A percentile compares a stretch with the other conserved stretches of the same genome.
Conservation (phyloP, 1,140 invertebrate genomes). For the Melipona quadrifasciata region DNA sequence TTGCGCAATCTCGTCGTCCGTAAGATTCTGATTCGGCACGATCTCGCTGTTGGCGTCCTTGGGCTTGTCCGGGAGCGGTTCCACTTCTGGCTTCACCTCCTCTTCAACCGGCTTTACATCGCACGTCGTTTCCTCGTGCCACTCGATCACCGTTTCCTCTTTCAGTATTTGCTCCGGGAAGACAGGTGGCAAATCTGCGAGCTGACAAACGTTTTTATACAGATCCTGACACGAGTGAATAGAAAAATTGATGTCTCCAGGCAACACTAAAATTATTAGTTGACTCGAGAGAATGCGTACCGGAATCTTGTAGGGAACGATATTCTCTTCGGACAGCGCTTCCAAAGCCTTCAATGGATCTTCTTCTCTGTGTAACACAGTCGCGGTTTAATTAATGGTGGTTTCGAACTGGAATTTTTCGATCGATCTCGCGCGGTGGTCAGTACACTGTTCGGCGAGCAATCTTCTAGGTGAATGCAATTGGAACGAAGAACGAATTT, state of each 20-base stretch:
- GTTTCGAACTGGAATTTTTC: conserved; percentile 12
- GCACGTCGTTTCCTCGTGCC: conserved; percentile 57
- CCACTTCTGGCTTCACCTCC: conserved; percentile 42
- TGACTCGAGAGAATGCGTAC: conserved; percentile 67
- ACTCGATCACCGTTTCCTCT: conserved; percentile 60
- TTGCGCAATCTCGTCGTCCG: conserved; percentile 86
- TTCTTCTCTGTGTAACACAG: conserved; percentile 74
- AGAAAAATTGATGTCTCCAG: background rate
- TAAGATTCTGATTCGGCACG: conserved; percentile 79
- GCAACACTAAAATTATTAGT: background rate
- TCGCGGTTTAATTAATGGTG: conserved; percentile 22
- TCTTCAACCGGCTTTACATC: conserved; percentile 41
- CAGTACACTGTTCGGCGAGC: conserved; percentile 14
- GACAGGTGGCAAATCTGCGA: conserved; percentile 73
- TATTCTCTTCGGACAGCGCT: conserved; percentile 75
- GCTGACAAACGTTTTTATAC: conserved; percentile 61
- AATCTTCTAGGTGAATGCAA: conserved; percentile 1
- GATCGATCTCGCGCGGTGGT: conserved; percentile 7
- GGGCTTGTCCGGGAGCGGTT: conserved; percentile 69
- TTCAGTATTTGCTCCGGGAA: conserved; percentile 73
- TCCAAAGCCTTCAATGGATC: conserved; percentile 72
- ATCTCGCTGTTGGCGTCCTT: conserved; percentile 75
- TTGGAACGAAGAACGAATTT: conserved; percentile 23
- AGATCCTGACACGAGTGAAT: background rate
- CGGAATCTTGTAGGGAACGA: conserved; percentile 79